phyloP scores from a whole-genome alignment of 1,140 invertebrate genomes.

The Microplitis mediator region DNA sequence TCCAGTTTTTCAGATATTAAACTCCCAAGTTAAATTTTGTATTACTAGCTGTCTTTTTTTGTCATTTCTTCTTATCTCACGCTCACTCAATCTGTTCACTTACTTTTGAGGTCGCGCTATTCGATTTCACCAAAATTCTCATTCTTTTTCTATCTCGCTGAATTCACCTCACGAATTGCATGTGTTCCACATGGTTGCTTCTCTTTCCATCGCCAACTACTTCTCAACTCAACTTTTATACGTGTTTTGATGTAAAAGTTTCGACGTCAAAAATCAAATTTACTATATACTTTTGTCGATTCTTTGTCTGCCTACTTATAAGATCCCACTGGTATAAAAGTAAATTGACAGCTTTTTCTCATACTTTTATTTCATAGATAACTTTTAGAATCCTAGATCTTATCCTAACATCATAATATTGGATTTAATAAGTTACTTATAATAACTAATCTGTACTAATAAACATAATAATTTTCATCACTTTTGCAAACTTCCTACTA shows the following conservation, averaged over 20 bases:
- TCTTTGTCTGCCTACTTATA: background rate
- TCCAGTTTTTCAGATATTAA: background rate
- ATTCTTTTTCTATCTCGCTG: background rate
- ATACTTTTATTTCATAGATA: too few relatives aligned
- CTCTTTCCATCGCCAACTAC: background rate
- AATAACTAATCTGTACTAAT: too few relatives aligned
- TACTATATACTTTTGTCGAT: background rate
- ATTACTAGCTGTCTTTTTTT: background rate
- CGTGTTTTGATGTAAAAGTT: conserved; percentile 18
- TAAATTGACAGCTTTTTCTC: background rate
- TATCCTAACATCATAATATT: too few relatives aligned
- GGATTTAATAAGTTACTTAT: too few relatives aligned
- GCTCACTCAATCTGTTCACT: conserved; percentile 1
- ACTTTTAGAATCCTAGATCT: too few relatives aligned
- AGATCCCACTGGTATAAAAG: background rate
- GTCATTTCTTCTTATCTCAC: background rate
- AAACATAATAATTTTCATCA: too few relatives aligned
- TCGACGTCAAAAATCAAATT: conserved; percentile 18
- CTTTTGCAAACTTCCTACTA: too few relatives aligned
- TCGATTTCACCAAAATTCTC: background rate
- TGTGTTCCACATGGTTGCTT: conserved; percentile 5
- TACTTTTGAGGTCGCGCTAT: background rate
- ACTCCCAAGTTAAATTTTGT: too few relatives aligned
- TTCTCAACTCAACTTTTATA: conserved; percentile 8
- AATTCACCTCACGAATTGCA: conserved; percentile 9